phyloP scores from a whole-genome alignment of 2,113 vertebrate genomes.

The human region DNA sequence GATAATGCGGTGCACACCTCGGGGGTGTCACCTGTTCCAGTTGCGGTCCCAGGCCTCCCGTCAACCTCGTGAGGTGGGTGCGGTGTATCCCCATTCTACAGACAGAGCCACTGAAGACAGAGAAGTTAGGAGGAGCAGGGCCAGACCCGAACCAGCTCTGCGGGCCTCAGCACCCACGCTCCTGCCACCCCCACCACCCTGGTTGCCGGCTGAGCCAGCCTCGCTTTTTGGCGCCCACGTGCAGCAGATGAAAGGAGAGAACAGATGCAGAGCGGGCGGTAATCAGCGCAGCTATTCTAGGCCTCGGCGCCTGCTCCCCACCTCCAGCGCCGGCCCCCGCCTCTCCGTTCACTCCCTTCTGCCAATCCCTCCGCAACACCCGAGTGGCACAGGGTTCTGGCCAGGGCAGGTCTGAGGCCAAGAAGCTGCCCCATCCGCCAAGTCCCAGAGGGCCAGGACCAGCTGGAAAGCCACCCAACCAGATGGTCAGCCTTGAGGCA shows the following conservation, averaged over 20 bases:
- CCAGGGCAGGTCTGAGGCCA: not conserved
- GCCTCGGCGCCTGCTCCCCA: not conserved
- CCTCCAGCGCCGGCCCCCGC: not conserved
- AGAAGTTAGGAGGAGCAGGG: not conserved
- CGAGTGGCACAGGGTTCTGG: not conserved
- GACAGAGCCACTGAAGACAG: not conserved
- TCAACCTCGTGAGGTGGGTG: not conserved
- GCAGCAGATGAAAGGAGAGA: not conserved
- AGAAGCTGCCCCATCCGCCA: not conserved
- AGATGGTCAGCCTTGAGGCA: not conserved
- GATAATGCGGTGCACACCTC: accelerated
- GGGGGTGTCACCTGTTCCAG: accelerated
- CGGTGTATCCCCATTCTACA: not conserved
- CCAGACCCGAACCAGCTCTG: not conserved
- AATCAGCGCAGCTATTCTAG: not conserved
- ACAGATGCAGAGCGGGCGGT: not conserved
- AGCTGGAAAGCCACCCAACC: not conserved
- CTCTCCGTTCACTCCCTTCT: not conserved
- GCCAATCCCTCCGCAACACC: not conserved
- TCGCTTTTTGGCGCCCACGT: not conserved
- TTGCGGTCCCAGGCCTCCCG: not conserved
- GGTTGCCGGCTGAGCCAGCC: not conserved
- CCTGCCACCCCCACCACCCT: accelerated
- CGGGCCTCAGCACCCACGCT: not conserved
- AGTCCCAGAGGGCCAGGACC: not conserved